A percentile compares a stretch with the other conserved stretches of the same genome.
Conservation (phyloP, 2,113 vertebrate genomes). For the Suncus etruscus region DNA sequence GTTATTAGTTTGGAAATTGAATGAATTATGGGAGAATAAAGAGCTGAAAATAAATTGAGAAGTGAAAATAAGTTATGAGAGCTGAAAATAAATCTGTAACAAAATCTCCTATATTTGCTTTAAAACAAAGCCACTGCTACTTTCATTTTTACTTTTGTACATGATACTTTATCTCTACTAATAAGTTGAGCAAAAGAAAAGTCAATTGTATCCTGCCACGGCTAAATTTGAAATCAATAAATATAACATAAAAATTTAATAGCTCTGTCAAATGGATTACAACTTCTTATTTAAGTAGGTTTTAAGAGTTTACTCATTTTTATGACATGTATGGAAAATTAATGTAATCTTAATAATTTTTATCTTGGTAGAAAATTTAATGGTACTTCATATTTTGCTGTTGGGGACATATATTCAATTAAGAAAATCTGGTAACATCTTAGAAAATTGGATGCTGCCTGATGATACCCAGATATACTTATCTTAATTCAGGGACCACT, state of each 20-base stretch:
- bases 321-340: slow-evolving; percentile 43
- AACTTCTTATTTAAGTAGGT: slow-evolving; percentile 45
- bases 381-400: slow-evolving; percentile 26
- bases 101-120: slow-evolving; percentile 26
- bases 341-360: slow-evolving; percentile 39
- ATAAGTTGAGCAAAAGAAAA: slow-evolving; percentile 45
- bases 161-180: not conserved
- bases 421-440: slow-evolving; percentile 23
- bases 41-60: not conserved
- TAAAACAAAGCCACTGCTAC: not conserved
- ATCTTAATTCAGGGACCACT: not conserved
- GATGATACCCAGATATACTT: not conserved
- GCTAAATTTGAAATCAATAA: slow-evolving; percentile 50
- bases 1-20: not conserved
- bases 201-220: slow-evolving; percentile 26
- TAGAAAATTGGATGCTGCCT: not conserved
- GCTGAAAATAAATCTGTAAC: slow-evolving; percentile 49
- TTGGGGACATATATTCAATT: not conserved
- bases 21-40: slow-evolving; percentile 4
- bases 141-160: slow-evolving; percentile 37
- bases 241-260: slow-evolving; percentile 47
- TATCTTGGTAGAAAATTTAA: slow-evolving; percentile 31
- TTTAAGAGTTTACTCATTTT: slow-evolving; percentile 55
- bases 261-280: slow-evolving; percentile 23
- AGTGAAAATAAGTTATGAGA: slow-evolving; percentile 28